Conservation (phyloP, 2,888 invertebrate species). For the Pelosia muscerda region DNA sequence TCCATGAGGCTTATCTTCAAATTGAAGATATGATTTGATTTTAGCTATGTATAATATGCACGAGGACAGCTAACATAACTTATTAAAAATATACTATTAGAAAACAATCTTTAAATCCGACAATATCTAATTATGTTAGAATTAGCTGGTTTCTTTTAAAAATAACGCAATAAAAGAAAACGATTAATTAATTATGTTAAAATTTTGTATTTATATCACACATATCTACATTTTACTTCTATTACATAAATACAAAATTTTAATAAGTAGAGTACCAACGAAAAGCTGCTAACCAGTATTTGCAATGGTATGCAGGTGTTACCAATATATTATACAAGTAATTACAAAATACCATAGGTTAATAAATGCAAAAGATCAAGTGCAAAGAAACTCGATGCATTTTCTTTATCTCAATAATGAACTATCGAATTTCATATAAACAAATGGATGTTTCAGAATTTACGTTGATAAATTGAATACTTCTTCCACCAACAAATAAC, state of each 20-base stretch:
- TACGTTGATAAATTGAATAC: conserved; percentile 71
- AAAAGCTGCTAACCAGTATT: conserved; percentile 86
- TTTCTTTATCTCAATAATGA: conserved; percentile 70
- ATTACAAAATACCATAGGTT: conserved; percentile 87
- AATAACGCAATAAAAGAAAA: conserved; percentile 83
- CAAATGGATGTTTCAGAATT: conserved; percentile 65
- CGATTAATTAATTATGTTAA: conserved; percentile 81
- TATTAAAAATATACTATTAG: conserved; percentile 82
- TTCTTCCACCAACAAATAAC: conserved; percentile 67
- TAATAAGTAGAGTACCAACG: conserved; percentile 81
- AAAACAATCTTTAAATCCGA: conserved; percentile 80
- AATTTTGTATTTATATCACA: conserved; percentile 87
- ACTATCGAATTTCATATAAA: conserved; percentile 75
- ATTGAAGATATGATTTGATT: conserved; percentile 74
- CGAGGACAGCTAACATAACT: conserved; percentile 81
- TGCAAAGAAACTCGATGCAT: conserved; percentile 82
- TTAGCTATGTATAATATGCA: conserved; percentile 74
- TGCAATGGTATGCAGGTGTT: conserved; percentile 84
- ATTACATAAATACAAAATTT: conserved; percentile 88
- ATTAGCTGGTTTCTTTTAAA: conserved; percentile 80
- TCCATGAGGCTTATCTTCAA: conserved; percentile 77
- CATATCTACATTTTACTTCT: conserved; percentile 87
- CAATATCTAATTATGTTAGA: conserved; percentile 76
- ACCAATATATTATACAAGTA: conserved; percentile 86
- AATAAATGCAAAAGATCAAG: conserved; percentile 88